Conservation (phyloP, 2,113 vertebrate genomes). For the Cebus imitator region DNA sequence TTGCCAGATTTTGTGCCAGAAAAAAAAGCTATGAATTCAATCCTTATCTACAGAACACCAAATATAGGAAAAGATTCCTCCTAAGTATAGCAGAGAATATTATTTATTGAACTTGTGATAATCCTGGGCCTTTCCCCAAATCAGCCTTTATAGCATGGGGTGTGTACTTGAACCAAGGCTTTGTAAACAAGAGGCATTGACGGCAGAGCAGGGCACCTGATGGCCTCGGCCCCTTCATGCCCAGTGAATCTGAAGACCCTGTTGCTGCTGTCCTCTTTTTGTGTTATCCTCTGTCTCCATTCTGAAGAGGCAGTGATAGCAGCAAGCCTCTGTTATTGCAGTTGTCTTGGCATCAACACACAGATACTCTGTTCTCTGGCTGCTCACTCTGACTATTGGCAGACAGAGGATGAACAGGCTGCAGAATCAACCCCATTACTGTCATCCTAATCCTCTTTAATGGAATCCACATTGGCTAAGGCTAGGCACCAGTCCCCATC, state of each 20-base stretch:
- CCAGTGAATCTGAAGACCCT: neutral
- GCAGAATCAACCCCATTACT: slow-evolving; percentile 71
- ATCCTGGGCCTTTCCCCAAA: neutral
- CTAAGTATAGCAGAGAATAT: neutral
- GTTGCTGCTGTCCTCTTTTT: neutral
- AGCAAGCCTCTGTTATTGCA: neutral
- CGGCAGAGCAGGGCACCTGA: neutral
- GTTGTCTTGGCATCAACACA: slow-evolving; percentile 48
- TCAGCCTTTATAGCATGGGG: neutral
- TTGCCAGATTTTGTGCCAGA: slow-evolving; percentile 8
- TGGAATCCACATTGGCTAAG: slow-evolving; percentile 52
- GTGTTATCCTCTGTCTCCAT: neutral
- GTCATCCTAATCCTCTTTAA: slow-evolving; percentile 69
- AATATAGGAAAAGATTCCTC: neutral
- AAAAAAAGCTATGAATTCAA: neutral
- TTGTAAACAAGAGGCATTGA: neutral
- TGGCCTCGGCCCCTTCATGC: rapidly evolving
- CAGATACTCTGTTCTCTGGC: slow-evolving; percentile 59
- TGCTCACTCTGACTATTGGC: slow-evolving; percentile 68
- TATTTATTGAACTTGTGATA: neutral
- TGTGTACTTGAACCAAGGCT: neutral
- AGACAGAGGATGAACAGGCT: slow-evolving; percentile 64
- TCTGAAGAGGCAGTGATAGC: neutral
- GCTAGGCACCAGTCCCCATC: slow-evolving; percentile 13
- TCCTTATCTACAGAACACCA: neutral